These are phyloP conservation scores for Keiferia lycopersicella DNA, from an alignment of 2,888 invertebrate genomes.

Conservation along the genomic window DNA sequence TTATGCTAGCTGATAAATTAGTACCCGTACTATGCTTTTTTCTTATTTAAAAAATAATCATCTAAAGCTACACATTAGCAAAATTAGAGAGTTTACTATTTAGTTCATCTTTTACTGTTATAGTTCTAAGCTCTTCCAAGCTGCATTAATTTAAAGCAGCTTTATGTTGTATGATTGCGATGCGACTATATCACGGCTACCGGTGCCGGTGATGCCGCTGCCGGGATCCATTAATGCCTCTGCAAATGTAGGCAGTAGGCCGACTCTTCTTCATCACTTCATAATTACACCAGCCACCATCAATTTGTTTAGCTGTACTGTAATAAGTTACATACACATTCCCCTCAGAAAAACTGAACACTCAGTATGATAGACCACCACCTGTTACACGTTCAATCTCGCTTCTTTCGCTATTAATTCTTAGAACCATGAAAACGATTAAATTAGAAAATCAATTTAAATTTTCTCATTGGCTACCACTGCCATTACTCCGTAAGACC, in stretches of 20 bases:
- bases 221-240: constrained; percentile 50
- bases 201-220: constrained; percentile 38
- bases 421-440: constrained; percentile 26
- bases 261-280: constrained; percentile 52
- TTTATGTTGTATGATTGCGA: constrained; percentile 52
- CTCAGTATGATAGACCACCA: constrained; percentile 6
- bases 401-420: constrained; percentile 24
- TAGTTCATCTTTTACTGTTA: constrained; percentile 32
- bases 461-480: constrained; percentile 22
- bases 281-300: constrained; percentile 54
- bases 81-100: too few relatives aligned
- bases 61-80: too few relatives aligned
- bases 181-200: constrained; percentile 52
- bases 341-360: constrained; percentile 27
- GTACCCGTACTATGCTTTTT: neutral
- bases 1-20: constrained; percentile 10
- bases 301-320: constrained; percentile 47
- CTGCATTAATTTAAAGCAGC: constrained; percentile 51
- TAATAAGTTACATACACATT: constrained; percentile 38
- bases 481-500: constrained; percentile 8
- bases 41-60: neutral
- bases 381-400: constrained; percentile 21
- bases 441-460: constrained; percentile 27
- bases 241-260: constrained; percentile 35
- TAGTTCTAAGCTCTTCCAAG: constrained; percentile 45